Percentiles rank a stretch among this genome's conserved stretches.
phyloP scores from a whole-genome alignment of 2,113 vertebrate genomes.

The Chloebia gouldiae region DNA sequence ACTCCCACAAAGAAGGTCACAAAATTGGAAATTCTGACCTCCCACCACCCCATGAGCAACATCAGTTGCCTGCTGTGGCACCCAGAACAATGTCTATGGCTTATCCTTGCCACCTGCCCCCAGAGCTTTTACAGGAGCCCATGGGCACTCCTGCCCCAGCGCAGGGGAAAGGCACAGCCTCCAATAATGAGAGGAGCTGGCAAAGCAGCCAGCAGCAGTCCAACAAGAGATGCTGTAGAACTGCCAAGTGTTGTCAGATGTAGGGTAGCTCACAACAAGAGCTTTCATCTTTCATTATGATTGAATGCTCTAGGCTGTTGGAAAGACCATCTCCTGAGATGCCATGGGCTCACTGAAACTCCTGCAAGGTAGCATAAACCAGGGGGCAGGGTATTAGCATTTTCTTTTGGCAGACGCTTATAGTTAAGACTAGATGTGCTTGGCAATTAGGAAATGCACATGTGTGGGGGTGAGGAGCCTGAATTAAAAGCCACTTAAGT shows the following conservation, averaged over 20 bases:
- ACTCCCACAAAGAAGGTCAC: background rate
- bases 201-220: background rate
- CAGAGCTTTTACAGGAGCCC: background rate
- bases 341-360: background rate
- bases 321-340: background rate
- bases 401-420: background rate
- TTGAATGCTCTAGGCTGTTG: background rate
- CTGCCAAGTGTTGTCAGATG: background rate
- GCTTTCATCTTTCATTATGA: constrained; percentile 30
- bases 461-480: background rate
- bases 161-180: background rate
- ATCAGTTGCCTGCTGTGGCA: background rate
- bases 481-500: constrained; percentile 62
- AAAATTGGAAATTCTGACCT: background rate
- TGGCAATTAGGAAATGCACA: background rate
- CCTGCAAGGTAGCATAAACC: background rate
- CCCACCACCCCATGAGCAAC: rapidly evolving
- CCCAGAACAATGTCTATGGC: rapidly evolving
- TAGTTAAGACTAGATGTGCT: background rate
- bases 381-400: background rate
- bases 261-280: background rate
- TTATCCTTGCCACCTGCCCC: background rate
- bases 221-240: background rate
- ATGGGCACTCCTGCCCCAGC: background rate
- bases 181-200: rapidly evolving